Base-by-base conservation (phyloP, 2,888 invertebrate species). In the Oscheius onirici region DNA sequence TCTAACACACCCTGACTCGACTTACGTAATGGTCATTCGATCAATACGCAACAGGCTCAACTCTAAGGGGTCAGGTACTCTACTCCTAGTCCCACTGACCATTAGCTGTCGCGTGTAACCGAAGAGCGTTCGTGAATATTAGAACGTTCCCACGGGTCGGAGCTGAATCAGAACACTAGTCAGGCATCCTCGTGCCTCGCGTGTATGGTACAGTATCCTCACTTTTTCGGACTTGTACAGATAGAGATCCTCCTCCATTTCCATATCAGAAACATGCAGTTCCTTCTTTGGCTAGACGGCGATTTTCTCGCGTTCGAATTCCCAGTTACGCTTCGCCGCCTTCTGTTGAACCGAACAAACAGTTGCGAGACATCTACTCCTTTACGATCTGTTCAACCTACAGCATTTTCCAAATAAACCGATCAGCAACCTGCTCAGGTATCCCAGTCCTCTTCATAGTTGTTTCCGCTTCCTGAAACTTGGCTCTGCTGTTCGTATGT, bases 241-340 rank as follows among this genome's bases (percentile, higher is more conserved):
- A 8, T 34, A 34, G 34, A 34, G 34, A 34, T 34, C 34, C 34
- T 34, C 34, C 8, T 34, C 34, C 34, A 6, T 34, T 34, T 34
- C 34, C 34, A 34, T 34, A 3, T 6, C 8, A 34, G 34, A 34
- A 34, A 34, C 34, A 34, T 34, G 34, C 34, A 34, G 34, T 34
- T 8, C 34, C 34, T 34, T 34, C 34, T 34, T 34, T 34, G 34
- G 10, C 17, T 10, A 49, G 10, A 10, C 34, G 34, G 34, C 34
- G 34, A 34, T 17, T 60, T 60, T 60, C 60, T 43, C 60, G 60
- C 60, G 43, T 49, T 63, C 49, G 34, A 63, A 28, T 63, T 63
- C 63, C 46, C 63, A 63, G 63, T n/a, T 63, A 49, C 63, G 63
- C 63, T 63, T 63, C 63, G 34, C 63, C 63, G 63, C 63, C 63